Evolutionary conservation across 2,113 vertebrate genomes (phyloP), one percentile per base, ranked within the genome.

Genomic region (Syngnathus floridae): DNA sequence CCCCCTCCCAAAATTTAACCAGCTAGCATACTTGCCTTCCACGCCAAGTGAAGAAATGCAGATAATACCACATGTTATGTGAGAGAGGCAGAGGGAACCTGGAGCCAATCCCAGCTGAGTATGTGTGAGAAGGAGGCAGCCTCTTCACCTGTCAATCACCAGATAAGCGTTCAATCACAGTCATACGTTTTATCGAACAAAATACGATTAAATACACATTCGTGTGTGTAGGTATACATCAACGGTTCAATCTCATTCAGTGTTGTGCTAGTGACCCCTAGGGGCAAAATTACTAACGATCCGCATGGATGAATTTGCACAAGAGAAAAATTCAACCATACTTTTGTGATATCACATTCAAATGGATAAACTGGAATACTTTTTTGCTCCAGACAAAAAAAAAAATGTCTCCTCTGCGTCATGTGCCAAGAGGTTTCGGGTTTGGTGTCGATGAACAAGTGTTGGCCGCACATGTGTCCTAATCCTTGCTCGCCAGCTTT

Each of bases 241-340:
- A 68, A 70, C 70, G 68, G 64, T 78, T 83, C 69, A 45, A 51
- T 19, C 46, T 17, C 19, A 35, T 21, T 37, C n/a, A 51, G 92
- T 88, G 94, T 94, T 90, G 92, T 92, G 92, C 92, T 92, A 97
- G 90, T 96, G 95, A 97, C 95, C 95, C 95, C 95, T 97, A 95
- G 94, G 93, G 95, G 94, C 92, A 89, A 91, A 83, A 73, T 78
- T 12, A 74, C 71, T 75, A 70, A 71, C 68, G 72, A 71, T 75
- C 54, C 68, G 72, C 82, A 81, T 78, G 81, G 75, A 35, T 86
- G 81, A 69, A 70, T 75, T 26, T 77, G 55, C 62, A 72, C 64
- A 17, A 64, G 62, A 41, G 37, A 61, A 61, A 61, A 12, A 59
- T 59, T 38, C 19, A 61, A 19, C 36, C 61, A 63, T 10, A 21